phyloP scores from a whole-genome alignment of 2,888 invertebrate species.

The Psylliodes chrysocephalus region DNA sequence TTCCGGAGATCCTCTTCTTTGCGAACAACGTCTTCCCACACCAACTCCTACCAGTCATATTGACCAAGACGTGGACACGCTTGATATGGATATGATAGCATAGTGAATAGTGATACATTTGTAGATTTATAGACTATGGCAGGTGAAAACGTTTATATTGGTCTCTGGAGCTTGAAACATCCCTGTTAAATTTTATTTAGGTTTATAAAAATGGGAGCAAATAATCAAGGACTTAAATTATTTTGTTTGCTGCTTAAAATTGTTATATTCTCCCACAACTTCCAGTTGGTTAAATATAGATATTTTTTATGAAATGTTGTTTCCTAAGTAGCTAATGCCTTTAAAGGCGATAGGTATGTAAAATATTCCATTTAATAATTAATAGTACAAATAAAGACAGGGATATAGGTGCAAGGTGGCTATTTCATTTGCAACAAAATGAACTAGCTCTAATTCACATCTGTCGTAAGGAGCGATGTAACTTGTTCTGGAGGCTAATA shows the following conservation, averaged over 20 bases:
- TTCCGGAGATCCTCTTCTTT: slow-evolving; percentile 73
- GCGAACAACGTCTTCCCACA: slow-evolving; percentile 63
- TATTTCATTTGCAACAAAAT: too few species aligned
- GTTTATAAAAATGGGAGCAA: too few species aligned
- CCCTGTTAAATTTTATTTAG: not conserved
- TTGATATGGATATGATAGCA: slow-evolving; percentile 68
- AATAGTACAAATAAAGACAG: too few species aligned
- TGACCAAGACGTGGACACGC: slow-evolving; percentile 66
- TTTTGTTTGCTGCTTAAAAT: too few species aligned
- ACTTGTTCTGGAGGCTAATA: slow-evolving; percentile 26
- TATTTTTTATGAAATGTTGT: not conserved
- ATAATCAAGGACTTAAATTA: too few species aligned
- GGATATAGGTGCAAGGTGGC: too few species aligned
- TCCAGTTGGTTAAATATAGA: not conserved
- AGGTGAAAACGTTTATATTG: slow-evolving; percentile 27
- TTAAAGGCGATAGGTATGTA: too few species aligned
- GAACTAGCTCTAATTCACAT: too few species aligned
- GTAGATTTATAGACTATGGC: slow-evolving; percentile 19
- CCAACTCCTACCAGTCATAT: slow-evolving; percentile 64
- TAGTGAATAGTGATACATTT: slow-evolving; percentile 55
- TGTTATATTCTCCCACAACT: too few species aligned
- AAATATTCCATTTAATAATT: too few species aligned
- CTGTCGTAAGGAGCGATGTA: too few species aligned
- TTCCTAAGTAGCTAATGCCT: too few species aligned
- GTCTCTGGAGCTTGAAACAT: slow-evolving; percentile 6